Evolutionary conservation across 2,888 invertebrate genomes (phyloP), one percentile per base, ranked within the genome.

Genomic region (Schrankia costaestrigalis): DNA sequence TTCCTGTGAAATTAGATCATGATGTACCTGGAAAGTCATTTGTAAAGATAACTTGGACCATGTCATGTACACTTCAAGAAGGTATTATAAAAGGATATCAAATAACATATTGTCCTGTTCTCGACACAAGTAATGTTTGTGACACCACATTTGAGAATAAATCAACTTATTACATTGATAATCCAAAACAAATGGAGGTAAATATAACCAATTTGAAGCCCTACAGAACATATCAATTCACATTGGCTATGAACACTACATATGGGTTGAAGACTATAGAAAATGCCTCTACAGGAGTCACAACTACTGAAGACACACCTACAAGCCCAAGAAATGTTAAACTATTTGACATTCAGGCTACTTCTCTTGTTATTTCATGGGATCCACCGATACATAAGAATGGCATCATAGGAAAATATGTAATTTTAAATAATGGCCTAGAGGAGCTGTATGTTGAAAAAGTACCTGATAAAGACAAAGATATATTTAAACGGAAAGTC

Each of bases 31-130:
- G 81, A 8, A 83, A 81, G 39, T 63, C 83, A 36, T 76, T 55
- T 71, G 82, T 84, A 0, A 76, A 62, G 41, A 86, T 96, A 8
- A 90, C 90, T 24, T 96, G 96, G 96, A 91, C 90, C 39, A 88
- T 95, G 48, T 93, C 93, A 41, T 95, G 95, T 69, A 91, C 93
- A 0, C 91, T 94, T 58, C 89, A 91, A 45, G 90, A 92, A 30
- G 92, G 93, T 2, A 90, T 91, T 32, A 90, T 95, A 11, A 90
- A 88, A 42, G 95, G 94, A 10, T 96, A 93, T 71, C 90, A 90
- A 31, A 90, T 96, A 33, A 91, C 91, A 31, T 96, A 95, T 62
- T 96, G 96, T 59, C 91, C 91, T 31, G 81, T 87, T 14, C 78
- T 89, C 12, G 85, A 89, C 2, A 85, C 88, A 14, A 85, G 89